Base-by-base conservation (phyloP, 2,113 vertebrate genomes). In the Nesogale talazaci region DNA sequence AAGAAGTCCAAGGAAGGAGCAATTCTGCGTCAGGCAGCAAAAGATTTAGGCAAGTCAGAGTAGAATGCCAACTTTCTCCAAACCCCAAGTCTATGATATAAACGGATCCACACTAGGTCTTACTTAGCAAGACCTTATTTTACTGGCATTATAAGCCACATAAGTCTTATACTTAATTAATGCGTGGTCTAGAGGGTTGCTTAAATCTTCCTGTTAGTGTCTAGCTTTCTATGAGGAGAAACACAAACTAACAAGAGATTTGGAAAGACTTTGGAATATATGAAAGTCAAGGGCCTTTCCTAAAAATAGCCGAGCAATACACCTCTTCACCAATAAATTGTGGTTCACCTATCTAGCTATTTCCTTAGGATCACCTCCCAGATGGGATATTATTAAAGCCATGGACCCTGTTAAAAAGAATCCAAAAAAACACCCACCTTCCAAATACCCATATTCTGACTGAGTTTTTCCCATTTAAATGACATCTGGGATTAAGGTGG, bases 151-250 rank as follows among this genome's bases (percentile, higher is more conserved):
- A 78, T 42, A 72, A 89, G 81, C 83, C 6, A 10, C n/a, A n/a
- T n/a, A 36, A 36, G 4, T 27, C 72, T 40, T 40, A 22, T 75
- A 40, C 25, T 75, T 25, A 75, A 82, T 65, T 92, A 88, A 83
- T 15, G 34, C 63, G 76, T 3, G 14, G 10, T 36, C 31, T 80
- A 74, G 75, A 84, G 34, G 46, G 10, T 69, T 75, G 70, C 7
- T 93, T 75, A 93, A 92, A 56, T 61, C 56, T 82, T 91, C 87
- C 31, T 6, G 67, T 82, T 87, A 85, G 56, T 86, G 84, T 67
- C 65, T 63, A 59, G 31, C 1, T 34, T 75, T 92, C 90, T 84
- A 82, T 57, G 22, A 89, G 75, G n/a, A 10, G 77, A 92, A 94
- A 82, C 84, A 56, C 9, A 92, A 91, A 36, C 34, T 63, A 31